phyloP scores from a whole-genome alignment of 1,140 invertebrate species.

The Zaprionus kolodkinae region DNA sequence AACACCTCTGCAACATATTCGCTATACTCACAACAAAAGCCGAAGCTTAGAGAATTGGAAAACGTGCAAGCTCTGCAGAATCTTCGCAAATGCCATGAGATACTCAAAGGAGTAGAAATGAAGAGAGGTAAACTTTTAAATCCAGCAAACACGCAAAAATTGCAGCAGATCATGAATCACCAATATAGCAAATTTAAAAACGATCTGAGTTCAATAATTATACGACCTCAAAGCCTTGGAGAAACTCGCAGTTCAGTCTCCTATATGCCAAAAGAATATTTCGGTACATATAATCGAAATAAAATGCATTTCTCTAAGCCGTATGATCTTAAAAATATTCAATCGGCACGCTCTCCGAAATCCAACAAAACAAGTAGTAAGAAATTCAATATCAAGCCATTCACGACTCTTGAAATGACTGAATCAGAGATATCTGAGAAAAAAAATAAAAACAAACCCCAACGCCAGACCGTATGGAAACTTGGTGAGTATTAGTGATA shows the following conservation, averaged over 20 bases:
- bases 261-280: constrained; percentile 13
- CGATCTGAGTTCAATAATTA: background rate
- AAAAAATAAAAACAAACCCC: background rate
- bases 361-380: background rate
- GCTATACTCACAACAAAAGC: background rate
- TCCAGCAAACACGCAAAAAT: constrained; percentile 1
- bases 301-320: background rate
- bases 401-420: background rate
- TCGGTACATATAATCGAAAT: constrained; percentile 5
- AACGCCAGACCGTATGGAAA: background rate
- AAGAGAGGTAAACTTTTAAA: background rate
- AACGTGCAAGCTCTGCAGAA: constrained; percentile 13
- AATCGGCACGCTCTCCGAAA: background rate
- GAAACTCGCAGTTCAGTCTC: background rate
- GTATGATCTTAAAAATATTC: background rate
- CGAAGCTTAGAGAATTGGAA: background rate
- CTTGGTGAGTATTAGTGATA: background rate
- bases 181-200: background rate
- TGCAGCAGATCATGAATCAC: constrained; percentile 9
- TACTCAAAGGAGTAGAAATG: background rate
- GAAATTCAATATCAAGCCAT: background rate
- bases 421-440: background rate
- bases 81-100: constrained; percentile 24
- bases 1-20: background rate
- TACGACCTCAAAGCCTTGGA: background rate